Conservation (phyloP, 2,888 invertebrate genomes). For the Acleris literana region DNA sequence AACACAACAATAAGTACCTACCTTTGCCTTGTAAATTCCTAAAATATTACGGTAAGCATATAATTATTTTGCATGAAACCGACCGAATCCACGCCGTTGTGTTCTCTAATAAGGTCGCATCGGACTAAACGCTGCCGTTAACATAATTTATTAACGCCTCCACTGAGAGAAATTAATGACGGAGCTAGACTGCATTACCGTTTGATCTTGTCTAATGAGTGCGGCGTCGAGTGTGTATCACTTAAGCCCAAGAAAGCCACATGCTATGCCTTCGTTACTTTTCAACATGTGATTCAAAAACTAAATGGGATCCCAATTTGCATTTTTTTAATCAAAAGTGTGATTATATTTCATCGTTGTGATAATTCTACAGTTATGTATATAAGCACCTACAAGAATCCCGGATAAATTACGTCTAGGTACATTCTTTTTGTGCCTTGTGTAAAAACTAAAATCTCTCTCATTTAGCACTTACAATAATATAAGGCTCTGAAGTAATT, state of each 20-base stretch:
- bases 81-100: background rate
- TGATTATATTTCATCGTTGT: no score
- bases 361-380: no score
- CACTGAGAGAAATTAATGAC: conserved; percentile 44
- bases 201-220: conserved; percentile 67
- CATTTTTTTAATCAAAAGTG: no score
- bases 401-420: no score
- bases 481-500: background rate
- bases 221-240: conserved; percentile 53
- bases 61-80: no score
- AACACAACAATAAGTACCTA: no score
- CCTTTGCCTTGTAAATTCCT: no score
- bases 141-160: conserved; percentile 44
- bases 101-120: conserved; percentile 25
- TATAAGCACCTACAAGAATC: no score
- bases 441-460: conserved; percentile 3
- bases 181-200: conserved; percentile 40
- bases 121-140: conserved; percentile 40
- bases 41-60: no score
- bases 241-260: conserved; percentile 53
- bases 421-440: no score
- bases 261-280: conserved; percentile 18
- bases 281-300: background rate
- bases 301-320: background rate
- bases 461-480: conserved; percentile 5